These are phyloP conservation scores for Mycteria americana DNA, from an alignment of 2,797 vertebrate species.

Conservation along the genomic window DNA sequence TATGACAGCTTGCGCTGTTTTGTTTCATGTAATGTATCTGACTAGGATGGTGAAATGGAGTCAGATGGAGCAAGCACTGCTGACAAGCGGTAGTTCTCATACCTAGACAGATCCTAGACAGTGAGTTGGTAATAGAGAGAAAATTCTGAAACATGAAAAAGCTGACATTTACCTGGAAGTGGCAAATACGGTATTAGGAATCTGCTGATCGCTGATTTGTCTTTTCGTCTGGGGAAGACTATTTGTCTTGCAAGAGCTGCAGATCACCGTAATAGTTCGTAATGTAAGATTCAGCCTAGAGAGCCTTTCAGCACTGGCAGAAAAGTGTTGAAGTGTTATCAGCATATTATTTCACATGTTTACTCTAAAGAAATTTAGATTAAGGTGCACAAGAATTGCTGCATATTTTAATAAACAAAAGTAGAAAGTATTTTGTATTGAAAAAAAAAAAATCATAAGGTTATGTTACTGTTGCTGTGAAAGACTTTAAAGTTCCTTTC, in stretches of 20 bases:
- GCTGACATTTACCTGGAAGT: not conserved
- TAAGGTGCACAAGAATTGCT: not conserved
- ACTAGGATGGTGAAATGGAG: not conserved
- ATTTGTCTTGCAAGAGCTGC: not conserved
- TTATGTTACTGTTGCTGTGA: not conserved
- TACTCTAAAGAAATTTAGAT: not conserved
- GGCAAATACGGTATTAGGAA: not conserved
- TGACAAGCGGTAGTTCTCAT: not conserved
- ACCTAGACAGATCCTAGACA: not conserved
- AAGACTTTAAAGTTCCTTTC: not conserved
- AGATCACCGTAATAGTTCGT: not conserved
- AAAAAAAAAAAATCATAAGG: not conserved
- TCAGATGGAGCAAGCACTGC: not conserved
- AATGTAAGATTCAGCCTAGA: not conserved
- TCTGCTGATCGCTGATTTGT: not conserved
- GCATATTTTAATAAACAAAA: not conserved
- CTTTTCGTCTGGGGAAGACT: not conserved
- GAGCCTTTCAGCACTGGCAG: not conserved
- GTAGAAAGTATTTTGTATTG: not conserved
- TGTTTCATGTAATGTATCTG: not conserved
- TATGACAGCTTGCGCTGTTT: not conserved
- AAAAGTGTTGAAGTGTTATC: not conserved
- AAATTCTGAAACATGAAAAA: not conserved
- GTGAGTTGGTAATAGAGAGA: not conserved
- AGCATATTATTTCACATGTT: not conserved